phyloP scores from a whole-genome alignment of 2,113 vertebrate species.

The Sphyrna mokarran region DNA sequence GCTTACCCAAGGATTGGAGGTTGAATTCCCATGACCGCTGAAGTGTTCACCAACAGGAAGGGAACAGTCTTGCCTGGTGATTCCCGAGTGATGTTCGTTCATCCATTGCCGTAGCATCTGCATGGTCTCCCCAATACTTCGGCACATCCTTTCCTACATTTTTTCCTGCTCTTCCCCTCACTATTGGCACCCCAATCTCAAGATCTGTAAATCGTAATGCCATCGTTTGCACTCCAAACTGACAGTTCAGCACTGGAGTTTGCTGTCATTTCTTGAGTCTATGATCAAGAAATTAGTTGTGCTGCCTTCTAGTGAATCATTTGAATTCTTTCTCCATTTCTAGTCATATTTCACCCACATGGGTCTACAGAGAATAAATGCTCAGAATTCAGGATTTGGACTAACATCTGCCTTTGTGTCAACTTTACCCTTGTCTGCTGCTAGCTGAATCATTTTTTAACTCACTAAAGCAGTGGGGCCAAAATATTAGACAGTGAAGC shows the following conservation, averaged over 20 bases:
- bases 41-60: no score
- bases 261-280: not conserved
- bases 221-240: not conserved
- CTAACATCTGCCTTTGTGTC: not conserved
- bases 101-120: no score
- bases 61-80: no score
- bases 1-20: no score
- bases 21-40: no score
- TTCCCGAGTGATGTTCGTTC: no score
- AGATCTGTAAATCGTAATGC: no score
- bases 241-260: not conserved
- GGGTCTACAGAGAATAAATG: not conserved
- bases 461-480: not conserved
- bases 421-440: not conserved
- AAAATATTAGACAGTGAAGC: not conserved
- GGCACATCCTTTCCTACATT: not conserved
- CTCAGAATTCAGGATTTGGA: not conserved
- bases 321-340: not conserved
- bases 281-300: not conserved
- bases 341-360: not conserved
- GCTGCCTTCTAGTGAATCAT: not conserved
- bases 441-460: not conserved
- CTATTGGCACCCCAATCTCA: not conserved
- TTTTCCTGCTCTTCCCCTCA: not conserved
- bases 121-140: no score